These are phyloP conservation scores for Thymallus thymallus DNA, from an alignment of 2,113 vertebrate genomes.

Conservation along the genomic window DNA sequence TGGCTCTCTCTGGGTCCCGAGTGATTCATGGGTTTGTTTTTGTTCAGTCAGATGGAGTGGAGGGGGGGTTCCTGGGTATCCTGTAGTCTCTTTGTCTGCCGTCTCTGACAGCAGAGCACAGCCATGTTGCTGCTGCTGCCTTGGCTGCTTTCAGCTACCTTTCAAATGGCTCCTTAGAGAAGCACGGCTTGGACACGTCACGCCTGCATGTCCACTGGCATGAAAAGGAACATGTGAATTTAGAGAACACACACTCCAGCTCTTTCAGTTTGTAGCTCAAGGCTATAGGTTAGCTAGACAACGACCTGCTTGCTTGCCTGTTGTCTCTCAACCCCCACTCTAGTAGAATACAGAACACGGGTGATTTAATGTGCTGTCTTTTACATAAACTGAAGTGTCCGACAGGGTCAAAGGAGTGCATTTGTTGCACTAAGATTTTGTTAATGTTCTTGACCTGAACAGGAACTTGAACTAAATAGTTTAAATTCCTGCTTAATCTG, in stretches of 20 bases:
- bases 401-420: too few species aligned
- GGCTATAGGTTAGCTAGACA: slow-evolving; percentile 33
- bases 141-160: slow-evolving; percentile 46
- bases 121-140: slow-evolving; percentile 55
- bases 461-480: not conserved
- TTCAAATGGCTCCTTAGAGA: slow-evolving; percentile 49
- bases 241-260: slow-evolving; percentile 1
- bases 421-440: too few species aligned
- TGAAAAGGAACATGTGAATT: slow-evolving; percentile 21
- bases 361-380: not conserved
- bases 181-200: slow-evolving; percentile 37
- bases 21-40: slow-evolving; percentile 74
- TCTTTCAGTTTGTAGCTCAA: not conserved
- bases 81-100: slow-evolving; percentile 75
- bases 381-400: not conserved
- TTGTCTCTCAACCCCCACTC: slow-evolving; percentile 25
- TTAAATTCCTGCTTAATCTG: not conserved
- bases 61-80: slow-evolving; percentile 50
- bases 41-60: slow-evolving; percentile 68
- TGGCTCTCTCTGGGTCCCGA: slow-evolving; percentile 65
- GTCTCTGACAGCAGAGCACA: slow-evolving; percentile 57
- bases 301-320: slow-evolving; percentile 33
- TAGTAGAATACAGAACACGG: not conserved
- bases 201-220: slow-evolving; percentile 28
- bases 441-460: too few species aligned